Conservation (phyloP, 2,797 vertebrate genomes). For the Hemibagrus guttatus region DNA sequence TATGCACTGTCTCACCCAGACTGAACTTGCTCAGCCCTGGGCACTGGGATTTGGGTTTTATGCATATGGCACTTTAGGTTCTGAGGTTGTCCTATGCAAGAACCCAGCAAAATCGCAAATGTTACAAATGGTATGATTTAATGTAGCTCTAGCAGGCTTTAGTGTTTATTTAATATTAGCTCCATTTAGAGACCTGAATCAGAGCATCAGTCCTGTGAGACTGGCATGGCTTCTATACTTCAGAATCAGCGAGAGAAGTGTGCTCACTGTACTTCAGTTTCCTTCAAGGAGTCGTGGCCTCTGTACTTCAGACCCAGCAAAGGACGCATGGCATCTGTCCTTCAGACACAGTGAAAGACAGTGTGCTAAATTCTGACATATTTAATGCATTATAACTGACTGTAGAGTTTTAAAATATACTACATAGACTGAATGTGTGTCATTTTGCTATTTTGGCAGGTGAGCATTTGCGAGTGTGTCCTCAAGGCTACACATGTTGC, state of each 20-base stretch:
- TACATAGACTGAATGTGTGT: neutral
- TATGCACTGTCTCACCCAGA: neutral
- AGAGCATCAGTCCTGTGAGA: neutral
- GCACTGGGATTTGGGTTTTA: neutral
- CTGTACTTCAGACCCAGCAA: neutral
- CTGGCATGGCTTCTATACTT: neutral
- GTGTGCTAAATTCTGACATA: neutral
- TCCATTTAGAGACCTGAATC: neutral
- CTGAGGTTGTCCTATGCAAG: neutral
- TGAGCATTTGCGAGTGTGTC: slow-evolving; percentile 93
- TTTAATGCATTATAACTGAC: neutral
- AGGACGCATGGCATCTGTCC: neutral
- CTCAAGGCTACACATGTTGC: slow-evolving; percentile 96
- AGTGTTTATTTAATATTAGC: neutral
- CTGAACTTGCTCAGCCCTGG: neutral
- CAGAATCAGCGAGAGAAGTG: neutral
- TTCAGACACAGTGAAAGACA: neutral
- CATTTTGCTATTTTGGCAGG: slow-evolving; percentile 69
- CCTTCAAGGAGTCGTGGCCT: no score
- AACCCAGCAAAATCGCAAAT: neutral
- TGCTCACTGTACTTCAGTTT: no score
- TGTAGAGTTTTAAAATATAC: neutral
- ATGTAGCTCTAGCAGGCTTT: neutral
- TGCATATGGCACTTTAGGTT: neutral
- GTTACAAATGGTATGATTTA: neutral